Conservation (phyloP, 2,797 vertebrate species). For the Intellagama lesueurii region DNA sequence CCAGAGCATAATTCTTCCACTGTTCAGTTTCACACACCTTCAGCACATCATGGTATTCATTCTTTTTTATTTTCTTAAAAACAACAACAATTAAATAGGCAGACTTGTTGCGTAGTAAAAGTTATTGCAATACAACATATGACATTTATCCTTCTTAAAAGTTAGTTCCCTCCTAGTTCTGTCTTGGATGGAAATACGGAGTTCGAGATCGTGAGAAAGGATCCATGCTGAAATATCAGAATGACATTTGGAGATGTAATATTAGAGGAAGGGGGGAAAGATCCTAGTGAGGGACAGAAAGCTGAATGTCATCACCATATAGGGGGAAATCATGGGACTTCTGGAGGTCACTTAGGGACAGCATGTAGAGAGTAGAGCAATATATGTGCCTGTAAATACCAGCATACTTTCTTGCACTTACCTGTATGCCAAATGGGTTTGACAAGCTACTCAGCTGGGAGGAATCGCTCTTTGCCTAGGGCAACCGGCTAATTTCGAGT, state of each 20-base stretch:
- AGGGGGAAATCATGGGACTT: neutral
- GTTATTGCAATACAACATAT: too few species aligned
- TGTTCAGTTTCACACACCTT: too few species aligned
- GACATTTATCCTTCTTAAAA: too few species aligned
- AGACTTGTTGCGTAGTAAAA: too few species aligned
- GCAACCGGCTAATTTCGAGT: conserved; percentile 17
- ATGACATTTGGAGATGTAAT: neutral
- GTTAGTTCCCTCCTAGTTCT: too few species aligned
- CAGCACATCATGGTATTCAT: too few species aligned
- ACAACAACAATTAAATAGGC: too few species aligned
- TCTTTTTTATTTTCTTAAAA: too few species aligned
- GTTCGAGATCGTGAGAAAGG: neutral
- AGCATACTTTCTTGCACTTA: neutral
- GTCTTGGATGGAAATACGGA: neutral
- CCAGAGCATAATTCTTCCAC: too few species aligned
- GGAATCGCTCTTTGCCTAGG: conserved; percentile 16
- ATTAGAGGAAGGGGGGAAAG: neutral
- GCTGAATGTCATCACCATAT: neutral
- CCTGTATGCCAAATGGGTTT: neutral
- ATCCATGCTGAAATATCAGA: neutral
- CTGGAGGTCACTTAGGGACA: neutral
- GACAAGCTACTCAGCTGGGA: conserved; percentile 13
- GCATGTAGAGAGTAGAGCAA: neutral
- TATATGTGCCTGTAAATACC: neutral
- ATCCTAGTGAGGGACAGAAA: neutral